Conservation (phyloP, 1,140 invertebrate genomes). For the Diabrotica undecimpunctata region DNA sequence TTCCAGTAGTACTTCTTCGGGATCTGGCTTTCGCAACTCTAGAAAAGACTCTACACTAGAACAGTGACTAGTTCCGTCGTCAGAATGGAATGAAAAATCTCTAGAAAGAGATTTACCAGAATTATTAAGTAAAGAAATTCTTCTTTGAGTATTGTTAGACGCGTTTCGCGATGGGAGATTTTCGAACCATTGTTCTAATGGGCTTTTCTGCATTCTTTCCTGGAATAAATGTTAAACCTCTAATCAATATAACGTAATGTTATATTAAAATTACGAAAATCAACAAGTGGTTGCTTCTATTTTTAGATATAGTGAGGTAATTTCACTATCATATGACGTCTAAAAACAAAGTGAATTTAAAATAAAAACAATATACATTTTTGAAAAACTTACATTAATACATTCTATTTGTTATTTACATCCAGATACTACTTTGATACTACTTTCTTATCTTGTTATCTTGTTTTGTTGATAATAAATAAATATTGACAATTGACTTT, state of each 20-base stretch:
- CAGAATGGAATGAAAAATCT: conserved; percentile 64
- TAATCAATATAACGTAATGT: background rate
- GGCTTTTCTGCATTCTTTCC: conserved; percentile 26
- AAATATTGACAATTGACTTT: no score
- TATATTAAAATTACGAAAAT: conserved; percentile 1
- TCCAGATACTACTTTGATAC: no score
- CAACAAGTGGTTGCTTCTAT: conserved; percentile 18
- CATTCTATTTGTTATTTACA: no score
- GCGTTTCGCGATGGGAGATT: conserved; percentile 12
- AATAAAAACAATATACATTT: no score
- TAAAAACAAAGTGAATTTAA: background rate
- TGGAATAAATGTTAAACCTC: background rate
- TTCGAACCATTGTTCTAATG: conserved; percentile 33
- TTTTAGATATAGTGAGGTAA: background rate
- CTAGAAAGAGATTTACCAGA: conserved; percentile 43
- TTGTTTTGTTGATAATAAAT: no score
- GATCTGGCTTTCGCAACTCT: conserved; percentile 68
- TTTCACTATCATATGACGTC: background rate
- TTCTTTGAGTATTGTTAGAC: background rate
- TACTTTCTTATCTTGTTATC: no score
- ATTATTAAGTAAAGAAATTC: background rate
- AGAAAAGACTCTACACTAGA: conserved; percentile 72
- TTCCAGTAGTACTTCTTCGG: conserved; percentile 67
- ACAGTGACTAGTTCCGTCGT: conserved; percentile 63
- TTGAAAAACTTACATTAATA: no score